Evolutionary conservation across 2,888 invertebrate species (phyloP), one percentile per base, ranked within the genome.

Genomic region (Copidosoma aretas): DNA sequence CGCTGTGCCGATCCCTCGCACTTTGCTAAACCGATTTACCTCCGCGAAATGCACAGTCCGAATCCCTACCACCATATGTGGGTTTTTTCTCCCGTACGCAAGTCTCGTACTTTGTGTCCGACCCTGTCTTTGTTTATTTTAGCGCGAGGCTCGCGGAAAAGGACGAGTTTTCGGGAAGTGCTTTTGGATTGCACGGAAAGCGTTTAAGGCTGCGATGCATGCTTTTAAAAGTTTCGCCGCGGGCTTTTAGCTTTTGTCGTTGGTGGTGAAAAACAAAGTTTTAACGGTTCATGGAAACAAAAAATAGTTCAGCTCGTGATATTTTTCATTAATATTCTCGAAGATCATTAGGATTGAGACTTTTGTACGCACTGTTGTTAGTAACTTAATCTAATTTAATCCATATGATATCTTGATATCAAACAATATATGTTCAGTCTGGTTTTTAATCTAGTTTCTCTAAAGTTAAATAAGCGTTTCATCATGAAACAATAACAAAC

Each of bases 11-110:
- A 32, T 32, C 32, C 8, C 43, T 21, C 21, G 25, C 25, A 53
- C 32, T 43, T 56, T 60, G 63, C 41, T 81, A 80, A 81, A 81
- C 80, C 80, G 81, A 81, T 81, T 81, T 81, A 78, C 81, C 78
- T 32, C 32, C 32, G 32, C 32, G 32, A 8, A 5, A 32, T 8
- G 32, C 32, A 32, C 32, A 8, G 32, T 32, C 32, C 32, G n/a
- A n/a, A n/a, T n/a, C 32, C 32, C 8, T 8, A 5, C 32, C 8
- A 8, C 32, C 32, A 32, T 8, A 32, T 32, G 32, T 32, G 32
- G 32, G 15, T 46, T 46, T 46, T 46, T 46, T 46, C 12, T 46
- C 43, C 12, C 43, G 2, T 8, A 15, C 43, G 43, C 43, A 12
- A 17, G 43, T 17, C 43, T 14, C 43, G 12, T 12, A 46, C 43